Evolutionary conservation across 2,888 invertebrate species (phyloP), one percentile per base, ranked within the genome.

Genomic region (Hypena proboscidalis): DNA sequence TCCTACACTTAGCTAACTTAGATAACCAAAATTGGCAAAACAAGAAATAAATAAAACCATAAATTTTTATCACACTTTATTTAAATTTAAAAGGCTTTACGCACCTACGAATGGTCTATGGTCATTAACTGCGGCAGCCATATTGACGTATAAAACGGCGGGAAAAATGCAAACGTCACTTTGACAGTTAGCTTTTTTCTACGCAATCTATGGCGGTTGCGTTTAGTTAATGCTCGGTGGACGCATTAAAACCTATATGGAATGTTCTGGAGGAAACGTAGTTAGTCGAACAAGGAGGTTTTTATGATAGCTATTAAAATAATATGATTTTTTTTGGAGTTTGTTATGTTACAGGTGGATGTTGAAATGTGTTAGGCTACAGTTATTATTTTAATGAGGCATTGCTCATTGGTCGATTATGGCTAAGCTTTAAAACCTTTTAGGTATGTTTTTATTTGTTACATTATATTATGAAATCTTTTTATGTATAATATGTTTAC

Each of bases 91-190:
- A 46, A 23, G 31, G 39, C 27, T 47, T 50, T 38, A 47, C 13
- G 31, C 39, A 20, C 25, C 43, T 56, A 19, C 10, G 37, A 53
- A 59, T 39, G 47, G 56, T 29, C 44, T 19, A 3, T 22, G 31
- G 33, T 23, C 36, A 30, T 22, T 20, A 53, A 29, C 31, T 44
- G 35, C 48, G 23, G n/a, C n/a, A n/a, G n/a, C n/a, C n/a, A n/a
- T n/a, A 43, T 49, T 63, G 64, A 55, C 43, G 64, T 59, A 47
- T 47, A 63, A 52, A 50, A 56, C 38, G 57, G 60, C 57, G 64
- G 53, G 50, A 30, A 63, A 61, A 63, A 59, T 59, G 57, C 50
- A 64, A 64, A 64, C 61, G 46, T 64, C 61, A 62, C 43, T 50
- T 59, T 64, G 61, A 62, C 64, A 59, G 57, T 64, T 59, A 47